Evolutionary conservation across 2,888 invertebrate species (phyloP).

Genomic region (Nymphalis c-album): DNA sequence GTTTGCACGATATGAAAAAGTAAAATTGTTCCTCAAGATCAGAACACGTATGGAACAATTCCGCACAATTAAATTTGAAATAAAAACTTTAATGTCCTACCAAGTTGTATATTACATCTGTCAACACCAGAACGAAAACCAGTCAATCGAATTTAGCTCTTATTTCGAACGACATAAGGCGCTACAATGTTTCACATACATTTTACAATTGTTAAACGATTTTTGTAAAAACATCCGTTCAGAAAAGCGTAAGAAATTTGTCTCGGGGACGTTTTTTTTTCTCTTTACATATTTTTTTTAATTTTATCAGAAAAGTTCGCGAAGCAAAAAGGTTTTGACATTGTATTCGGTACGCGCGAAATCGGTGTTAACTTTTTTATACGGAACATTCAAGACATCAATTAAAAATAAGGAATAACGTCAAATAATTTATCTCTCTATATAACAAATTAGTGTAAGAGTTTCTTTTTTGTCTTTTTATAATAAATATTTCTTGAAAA

Average conservation of each 20-base stretch:
- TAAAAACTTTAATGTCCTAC: constrained; percentile 56
- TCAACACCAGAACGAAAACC: constrained; percentile 11
- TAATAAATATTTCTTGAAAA: too few species aligned
- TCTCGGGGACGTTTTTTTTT: constrained; percentile 57
- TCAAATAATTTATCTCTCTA: too few species aligned
- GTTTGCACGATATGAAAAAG: constrained; percentile 18
- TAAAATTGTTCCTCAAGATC: constrained; percentile 48
- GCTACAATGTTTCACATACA: background rate
- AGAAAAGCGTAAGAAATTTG: constrained; percentile 77
- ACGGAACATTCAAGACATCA: background rate
- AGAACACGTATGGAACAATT: constrained; percentile 73
- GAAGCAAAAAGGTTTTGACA: constrained; percentile 73
- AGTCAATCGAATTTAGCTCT: constrained; percentile 25
- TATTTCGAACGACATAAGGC: constrained; percentile 25
- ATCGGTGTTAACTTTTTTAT: constrained; percentile 66
- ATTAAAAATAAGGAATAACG: too few species aligned
- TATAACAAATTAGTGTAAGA: background rate
- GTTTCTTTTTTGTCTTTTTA: background rate
- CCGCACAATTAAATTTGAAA: constrained; percentile 71
- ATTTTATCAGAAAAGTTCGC: constrained; percentile 59
- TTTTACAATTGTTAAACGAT: constrained; percentile 32
- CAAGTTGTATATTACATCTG: constrained; percentile 32
- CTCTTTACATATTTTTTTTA: constrained; percentile 34
- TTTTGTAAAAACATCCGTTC: constrained; percentile 47
- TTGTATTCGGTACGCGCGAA: constrained; percentile 64